phyloP scores from a whole-genome alignment of 2,888 invertebrate species.

The Augochlorella aurata region DNA sequence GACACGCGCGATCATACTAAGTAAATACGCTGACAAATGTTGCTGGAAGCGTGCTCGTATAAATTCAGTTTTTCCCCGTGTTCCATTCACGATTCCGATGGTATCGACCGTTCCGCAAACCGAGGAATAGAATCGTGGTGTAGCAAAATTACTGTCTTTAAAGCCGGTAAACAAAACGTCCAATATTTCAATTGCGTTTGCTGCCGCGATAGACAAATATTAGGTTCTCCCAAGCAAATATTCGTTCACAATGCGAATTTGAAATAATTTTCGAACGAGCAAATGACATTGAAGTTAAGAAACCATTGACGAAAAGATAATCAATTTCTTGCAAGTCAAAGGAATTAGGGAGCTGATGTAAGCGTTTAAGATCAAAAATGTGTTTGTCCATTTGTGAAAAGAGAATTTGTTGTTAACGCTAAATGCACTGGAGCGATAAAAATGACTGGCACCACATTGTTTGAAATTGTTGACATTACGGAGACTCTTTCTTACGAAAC shows the following conservation, averaged over 20 bases:
- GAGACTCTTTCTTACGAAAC: too few relatives aligned
- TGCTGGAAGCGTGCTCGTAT: not conserved
- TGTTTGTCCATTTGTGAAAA: not conserved
- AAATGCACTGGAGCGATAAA: too few relatives aligned
- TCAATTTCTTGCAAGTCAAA: too few relatives aligned
- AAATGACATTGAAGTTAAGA: too few relatives aligned
- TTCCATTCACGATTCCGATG: not conserved
- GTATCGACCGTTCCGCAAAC: not conserved
- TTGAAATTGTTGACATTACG: too few relatives aligned
- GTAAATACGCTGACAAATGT: constrained; percentile 10
- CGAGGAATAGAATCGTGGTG: not conserved
- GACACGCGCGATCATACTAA: constrained; percentile 29
- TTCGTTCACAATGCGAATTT: too few relatives aligned
- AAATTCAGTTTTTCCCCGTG: not conserved
- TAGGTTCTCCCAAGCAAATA: too few relatives aligned
- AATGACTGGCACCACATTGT: too few relatives aligned
- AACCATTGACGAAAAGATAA: too few relatives aligned
- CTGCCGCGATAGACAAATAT: too few relatives aligned
- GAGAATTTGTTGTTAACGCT: not conserved
- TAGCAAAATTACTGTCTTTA: not conserved
- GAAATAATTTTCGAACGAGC: too few relatives aligned
- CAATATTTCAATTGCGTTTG: not conserved
- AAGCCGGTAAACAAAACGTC: not conserved
- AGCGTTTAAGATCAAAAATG: not conserved
- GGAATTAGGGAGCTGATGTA: too few relatives aligned